These are phyloP conservation scores for Muscicapa striata DNA, from an alignment of 2,797 vertebrate species.

Conservation along the genomic window DNA sequence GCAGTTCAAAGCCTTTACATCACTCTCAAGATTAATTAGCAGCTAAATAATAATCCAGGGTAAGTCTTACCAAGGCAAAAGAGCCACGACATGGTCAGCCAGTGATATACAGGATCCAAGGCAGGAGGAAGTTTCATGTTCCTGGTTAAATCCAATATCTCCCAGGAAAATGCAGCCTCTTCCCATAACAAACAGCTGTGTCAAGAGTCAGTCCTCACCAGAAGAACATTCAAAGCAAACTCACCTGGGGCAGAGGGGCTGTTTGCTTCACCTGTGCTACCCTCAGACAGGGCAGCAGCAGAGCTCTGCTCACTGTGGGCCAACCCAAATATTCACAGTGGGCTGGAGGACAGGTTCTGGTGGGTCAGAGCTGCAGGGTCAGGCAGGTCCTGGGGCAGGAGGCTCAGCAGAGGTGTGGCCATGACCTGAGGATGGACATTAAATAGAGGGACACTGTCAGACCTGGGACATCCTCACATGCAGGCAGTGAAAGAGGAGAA, in stretches of 20 bases:
- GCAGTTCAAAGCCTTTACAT: conserved; percentile 51
- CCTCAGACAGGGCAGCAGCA: not conserved
- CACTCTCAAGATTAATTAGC: conserved; percentile 44
- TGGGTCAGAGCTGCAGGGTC: not conserved
- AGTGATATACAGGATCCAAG: not conserved
- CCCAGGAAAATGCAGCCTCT: not conserved
- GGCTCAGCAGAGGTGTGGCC: rapidly evolving
- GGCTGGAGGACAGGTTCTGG: rapidly evolving
- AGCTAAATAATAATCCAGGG: conserved; percentile 46
- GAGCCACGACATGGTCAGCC: not conserved
- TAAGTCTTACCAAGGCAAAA: conserved; percentile 49
- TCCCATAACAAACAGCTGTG: not conserved
- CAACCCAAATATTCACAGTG: not conserved
- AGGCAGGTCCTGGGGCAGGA: not conserved
- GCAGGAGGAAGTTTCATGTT: not conserved
- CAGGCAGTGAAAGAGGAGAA: not conserved
- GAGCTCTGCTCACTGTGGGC: not conserved
- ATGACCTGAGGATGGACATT: not conserved
- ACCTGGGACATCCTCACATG: not conserved
- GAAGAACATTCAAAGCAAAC: not conserved
- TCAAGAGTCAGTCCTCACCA: not conserved
- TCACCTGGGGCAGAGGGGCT: not conserved
- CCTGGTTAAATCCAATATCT: not conserved
- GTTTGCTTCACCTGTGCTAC: not conserved
- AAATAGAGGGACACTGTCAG: not conserved